Evolutionary conservation across 2,797 vertebrate species (phyloP).

Genomic region (Phrynocephalus guinanensis): DNA sequence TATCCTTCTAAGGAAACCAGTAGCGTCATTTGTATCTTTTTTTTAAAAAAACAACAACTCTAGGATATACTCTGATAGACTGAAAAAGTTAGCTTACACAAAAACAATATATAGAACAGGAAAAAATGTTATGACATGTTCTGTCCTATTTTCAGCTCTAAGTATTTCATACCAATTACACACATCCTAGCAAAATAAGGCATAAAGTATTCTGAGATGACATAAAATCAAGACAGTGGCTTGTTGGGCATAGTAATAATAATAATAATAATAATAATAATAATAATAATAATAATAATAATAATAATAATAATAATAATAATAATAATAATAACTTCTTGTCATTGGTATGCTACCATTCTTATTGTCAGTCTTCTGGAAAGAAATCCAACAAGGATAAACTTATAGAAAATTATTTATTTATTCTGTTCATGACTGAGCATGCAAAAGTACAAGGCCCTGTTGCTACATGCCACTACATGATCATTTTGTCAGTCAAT

Average conservation of each 20-base stretch:
- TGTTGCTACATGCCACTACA: not conserved
- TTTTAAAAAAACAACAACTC: not conserved
- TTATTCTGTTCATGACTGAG: slow-evolving; percentile 6
- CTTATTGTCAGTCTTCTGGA: not conserved
- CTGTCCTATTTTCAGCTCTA: too few relatives aligned
- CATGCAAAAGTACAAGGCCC: not conserved
- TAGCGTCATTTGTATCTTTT: not conserved
- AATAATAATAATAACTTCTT: too few relatives aligned
- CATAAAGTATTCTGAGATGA: not conserved
- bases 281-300: too few relatives aligned
- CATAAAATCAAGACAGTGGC: not conserved
- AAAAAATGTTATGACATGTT: too few relatives aligned
- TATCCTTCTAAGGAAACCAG: not conserved
- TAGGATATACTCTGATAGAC: not conserved
- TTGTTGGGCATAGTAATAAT: too few relatives aligned
- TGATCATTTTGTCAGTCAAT: slow-evolving; percentile 15
- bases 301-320: too few relatives aligned
- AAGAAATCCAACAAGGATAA: not conserved
- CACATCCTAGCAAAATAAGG: too few relatives aligned
- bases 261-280: too few relatives aligned
- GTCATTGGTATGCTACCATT: not conserved
- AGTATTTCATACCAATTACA: too few relatives aligned
- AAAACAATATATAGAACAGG: too few relatives aligned
- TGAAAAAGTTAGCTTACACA: not conserved
- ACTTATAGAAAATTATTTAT: slow-evolving; percentile 13